These are phyloP conservation scores for Mylabris phalerata DNA, from an alignment of 1,140 invertebrate genomes.

Conservation along the genomic window DNA sequence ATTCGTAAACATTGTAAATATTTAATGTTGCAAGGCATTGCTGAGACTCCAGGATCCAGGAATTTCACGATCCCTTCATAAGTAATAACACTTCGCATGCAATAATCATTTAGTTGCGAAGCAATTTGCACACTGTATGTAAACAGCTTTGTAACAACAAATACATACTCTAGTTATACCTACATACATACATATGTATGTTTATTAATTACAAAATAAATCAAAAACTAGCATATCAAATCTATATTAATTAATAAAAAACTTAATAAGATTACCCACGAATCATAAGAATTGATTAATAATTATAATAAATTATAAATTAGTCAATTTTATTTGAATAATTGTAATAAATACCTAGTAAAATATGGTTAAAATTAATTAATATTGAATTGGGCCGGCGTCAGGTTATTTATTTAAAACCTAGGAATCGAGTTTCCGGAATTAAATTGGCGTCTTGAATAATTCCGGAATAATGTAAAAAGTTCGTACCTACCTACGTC, in stretches of 20 bases:
- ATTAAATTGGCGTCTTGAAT: slow-evolving; percentile 3
- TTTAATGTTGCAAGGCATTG: slow-evolving; percentile 34
- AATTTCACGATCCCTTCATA: slow-evolving; percentile 37
- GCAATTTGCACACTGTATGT: slow-evolving; percentile 33
- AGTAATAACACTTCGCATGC: slow-evolving; percentile 39
- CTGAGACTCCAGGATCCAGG: slow-evolving; percentile 20
- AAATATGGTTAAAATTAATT: too few species aligned
- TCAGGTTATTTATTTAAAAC: too few species aligned
- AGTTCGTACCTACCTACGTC: not conserved
- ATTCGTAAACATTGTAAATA: slow-evolving; percentile 37
- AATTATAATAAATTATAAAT: too few species aligned
- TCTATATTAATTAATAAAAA: not conserved
- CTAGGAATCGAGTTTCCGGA: not conserved
- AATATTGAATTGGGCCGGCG: too few species aligned
- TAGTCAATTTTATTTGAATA: too few species aligned
- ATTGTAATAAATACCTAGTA: too few species aligned
- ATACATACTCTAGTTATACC: slow-evolving; percentile 19
- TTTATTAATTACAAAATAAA: slow-evolving; percentile 17
- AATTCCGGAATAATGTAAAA: not conserved
- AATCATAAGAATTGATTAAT: too few species aligned
- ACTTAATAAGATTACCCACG: not conserved
- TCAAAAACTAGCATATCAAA: too few species aligned
- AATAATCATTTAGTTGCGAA: slow-evolving; percentile 40
- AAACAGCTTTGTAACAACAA: slow-evolving; percentile 36
- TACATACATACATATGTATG: slow-evolving; percentile 22